These are phyloP conservation scores for Nannobrachium achirus DNA, from an alignment of 2,113 vertebrate species.

Conservation along the genomic window DNA sequence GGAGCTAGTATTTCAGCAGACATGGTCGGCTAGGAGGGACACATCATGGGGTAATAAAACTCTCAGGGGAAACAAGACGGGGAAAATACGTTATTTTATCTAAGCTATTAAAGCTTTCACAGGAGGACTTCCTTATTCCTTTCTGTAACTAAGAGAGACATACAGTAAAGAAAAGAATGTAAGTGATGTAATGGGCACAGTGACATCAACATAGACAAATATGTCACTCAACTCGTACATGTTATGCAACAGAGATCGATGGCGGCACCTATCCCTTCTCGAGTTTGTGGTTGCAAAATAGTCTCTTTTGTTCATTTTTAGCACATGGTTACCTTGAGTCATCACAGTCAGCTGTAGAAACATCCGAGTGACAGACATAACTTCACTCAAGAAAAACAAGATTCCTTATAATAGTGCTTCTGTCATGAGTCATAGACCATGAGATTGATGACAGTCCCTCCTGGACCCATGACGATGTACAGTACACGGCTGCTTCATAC, in stretches of 20 bases:
- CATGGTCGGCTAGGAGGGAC: no score
- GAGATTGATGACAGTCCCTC: background rate
- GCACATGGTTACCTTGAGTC: background rate
- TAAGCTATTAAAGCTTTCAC: no score
- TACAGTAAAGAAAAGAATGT: constrained; percentile 1
- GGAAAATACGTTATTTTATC: no score
- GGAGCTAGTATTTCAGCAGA: no score
- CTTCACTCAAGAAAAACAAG: constrained; percentile 10
- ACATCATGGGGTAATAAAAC: no score
- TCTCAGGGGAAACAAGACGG: no score
- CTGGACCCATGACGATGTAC: background rate
- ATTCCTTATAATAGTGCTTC: background rate
- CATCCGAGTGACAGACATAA: background rate
- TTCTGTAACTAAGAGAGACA: background rate
- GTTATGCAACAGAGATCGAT: constrained; percentile 1
- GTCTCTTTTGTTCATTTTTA: background rate
- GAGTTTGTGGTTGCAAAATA: background rate
- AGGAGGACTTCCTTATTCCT: no score
- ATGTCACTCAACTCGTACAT: constrained; percentile 12
- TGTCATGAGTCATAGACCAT: constrained; percentile 8
- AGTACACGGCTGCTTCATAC: background rate
- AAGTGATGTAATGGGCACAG: background rate
- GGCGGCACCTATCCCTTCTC: background rate
- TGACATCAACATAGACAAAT: background rate
- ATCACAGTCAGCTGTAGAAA: constrained; percentile 3